A percentile compares a stretch with the other conserved stretches of the same genome.
Conservation (phyloP, 2,113 vertebrate genomes). For the Lophura nycthemera region DNA sequence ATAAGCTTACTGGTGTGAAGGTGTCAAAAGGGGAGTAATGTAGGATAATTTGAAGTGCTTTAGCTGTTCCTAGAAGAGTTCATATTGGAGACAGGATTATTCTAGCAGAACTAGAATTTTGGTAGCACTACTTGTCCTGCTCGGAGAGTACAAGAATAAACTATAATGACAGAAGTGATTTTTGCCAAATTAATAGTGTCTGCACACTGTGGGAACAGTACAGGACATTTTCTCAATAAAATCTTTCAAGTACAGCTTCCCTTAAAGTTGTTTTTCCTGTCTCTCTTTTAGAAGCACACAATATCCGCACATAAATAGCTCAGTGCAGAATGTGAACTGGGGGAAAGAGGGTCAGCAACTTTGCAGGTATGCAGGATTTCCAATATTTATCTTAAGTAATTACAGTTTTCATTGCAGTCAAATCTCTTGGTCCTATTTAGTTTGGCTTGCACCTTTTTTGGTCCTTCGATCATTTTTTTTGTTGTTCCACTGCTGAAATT, state of each 20-base stretch:
- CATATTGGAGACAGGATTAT: neutral
- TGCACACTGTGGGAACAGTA: neutral
- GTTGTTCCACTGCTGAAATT: neutral
- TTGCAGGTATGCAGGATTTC: neutral
- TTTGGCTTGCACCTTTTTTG: neutral
- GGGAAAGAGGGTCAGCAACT: neutral
- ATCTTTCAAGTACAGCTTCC: neutral
- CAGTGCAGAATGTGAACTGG: neutral
- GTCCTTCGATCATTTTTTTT: neutral
- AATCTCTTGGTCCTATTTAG: neutral
- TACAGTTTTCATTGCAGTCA: neutral
- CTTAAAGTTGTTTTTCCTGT: neutral
- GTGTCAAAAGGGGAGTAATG: neutral
- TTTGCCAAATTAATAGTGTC: neutral
- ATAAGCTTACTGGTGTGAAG: neutral
- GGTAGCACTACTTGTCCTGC: neutral
- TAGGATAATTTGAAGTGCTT: neutral
- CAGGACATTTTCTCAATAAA: neutral
- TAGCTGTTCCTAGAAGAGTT: neutral
- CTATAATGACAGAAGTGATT: neutral
- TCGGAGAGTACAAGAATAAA: neutral
- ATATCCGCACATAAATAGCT: neutral
- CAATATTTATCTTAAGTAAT: neutral
- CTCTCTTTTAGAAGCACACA: neutral
- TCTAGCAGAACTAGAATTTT: neutral